Evolutionary conservation across 2,113 vertebrate species (phyloP).

Genomic region (Verasper variegatus): DNA sequence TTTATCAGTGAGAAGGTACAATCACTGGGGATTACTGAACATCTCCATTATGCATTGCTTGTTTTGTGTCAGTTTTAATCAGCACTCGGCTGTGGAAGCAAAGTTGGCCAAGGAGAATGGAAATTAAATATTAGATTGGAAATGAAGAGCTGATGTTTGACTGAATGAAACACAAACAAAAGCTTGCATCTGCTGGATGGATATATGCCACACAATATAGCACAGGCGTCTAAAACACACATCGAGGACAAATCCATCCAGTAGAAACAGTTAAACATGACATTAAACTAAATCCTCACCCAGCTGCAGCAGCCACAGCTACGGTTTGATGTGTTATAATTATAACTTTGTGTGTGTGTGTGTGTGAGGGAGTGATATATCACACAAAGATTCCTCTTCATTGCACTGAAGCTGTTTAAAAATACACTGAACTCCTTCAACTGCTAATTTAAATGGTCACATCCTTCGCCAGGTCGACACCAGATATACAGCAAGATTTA

Average conservation of each 20-base stretch:
- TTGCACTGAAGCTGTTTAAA: slow-evolving; percentile 31
- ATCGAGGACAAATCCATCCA: neutral
- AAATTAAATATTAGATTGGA: neutral
- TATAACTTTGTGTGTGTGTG: slow-evolving; percentile 41
- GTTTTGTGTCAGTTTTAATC: neutral
- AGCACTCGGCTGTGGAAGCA: neutral
- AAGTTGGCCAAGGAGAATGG: neutral
- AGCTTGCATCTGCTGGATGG: neutral
- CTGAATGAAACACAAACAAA: neutral
- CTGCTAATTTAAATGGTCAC: slow-evolving; percentile 44
- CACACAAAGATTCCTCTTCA: slow-evolving; percentile 30
- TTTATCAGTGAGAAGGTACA: slow-evolving; percentile 27
- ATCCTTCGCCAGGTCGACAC: neutral
- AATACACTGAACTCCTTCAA: slow-evolving; percentile 37
- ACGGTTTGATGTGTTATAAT: slow-evolving; percentile 56
- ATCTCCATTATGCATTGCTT: neutral
- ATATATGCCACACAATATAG: neutral
- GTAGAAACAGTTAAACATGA: slow-evolving; percentile 23
- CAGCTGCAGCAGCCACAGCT: slow-evolving; percentile 27
- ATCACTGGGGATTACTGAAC: slow-evolving; percentile 14
- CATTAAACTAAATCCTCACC: slow-evolving; percentile 27
- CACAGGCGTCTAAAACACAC: neutral
- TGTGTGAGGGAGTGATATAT: slow-evolving; percentile 8
- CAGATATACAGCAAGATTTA: slow-evolving; percentile 16
- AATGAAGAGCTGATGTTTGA: neutral